These are phyloP conservation scores for Meteorus sp. DNA, from an alignment of 1,140 invertebrate species.

Conservation along the genomic window DNA sequence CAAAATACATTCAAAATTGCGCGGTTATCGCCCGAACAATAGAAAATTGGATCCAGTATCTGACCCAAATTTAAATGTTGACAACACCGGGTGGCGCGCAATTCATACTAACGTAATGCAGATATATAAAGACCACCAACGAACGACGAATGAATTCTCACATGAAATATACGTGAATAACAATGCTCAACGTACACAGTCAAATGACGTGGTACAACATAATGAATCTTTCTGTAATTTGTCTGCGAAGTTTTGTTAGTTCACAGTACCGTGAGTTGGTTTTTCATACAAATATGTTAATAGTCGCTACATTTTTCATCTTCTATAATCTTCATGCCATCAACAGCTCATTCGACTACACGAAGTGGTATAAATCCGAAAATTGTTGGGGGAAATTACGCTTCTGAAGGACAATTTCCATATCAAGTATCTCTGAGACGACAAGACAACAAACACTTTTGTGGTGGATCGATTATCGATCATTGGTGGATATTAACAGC, in stretches of 20 bases:
- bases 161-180: too few species aligned
- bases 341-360: not conserved
- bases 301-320: too few species aligned
- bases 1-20: constrained; percentile 20
- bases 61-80: constrained; percentile 26
- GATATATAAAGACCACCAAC: constrained; percentile 13
- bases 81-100: constrained; percentile 8
- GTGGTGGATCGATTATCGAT: constrained; percentile 52
- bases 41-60: constrained; percentile 8
- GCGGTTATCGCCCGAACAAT: not conserved
- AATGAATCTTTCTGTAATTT: not conserved
- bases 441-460: constrained; percentile 30
- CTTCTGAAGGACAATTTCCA: constrained; percentile 39
- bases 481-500: constrained; percentile 49
- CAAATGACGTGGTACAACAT: not conserved
- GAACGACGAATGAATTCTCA: not conserved
- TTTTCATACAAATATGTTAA: not conserved
- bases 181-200: not conserved
- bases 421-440: constrained; percentile 40
- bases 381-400: constrained; percentile 26
- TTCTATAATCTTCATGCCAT: not conserved
- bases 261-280: not conserved
- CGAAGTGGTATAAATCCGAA: constrained; percentile 7
- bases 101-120: not conserved
- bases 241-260: not conserved